Conservation (phyloP, 2,113 vertebrate species). For the Astatotilapia flaviijosephi region DNA sequence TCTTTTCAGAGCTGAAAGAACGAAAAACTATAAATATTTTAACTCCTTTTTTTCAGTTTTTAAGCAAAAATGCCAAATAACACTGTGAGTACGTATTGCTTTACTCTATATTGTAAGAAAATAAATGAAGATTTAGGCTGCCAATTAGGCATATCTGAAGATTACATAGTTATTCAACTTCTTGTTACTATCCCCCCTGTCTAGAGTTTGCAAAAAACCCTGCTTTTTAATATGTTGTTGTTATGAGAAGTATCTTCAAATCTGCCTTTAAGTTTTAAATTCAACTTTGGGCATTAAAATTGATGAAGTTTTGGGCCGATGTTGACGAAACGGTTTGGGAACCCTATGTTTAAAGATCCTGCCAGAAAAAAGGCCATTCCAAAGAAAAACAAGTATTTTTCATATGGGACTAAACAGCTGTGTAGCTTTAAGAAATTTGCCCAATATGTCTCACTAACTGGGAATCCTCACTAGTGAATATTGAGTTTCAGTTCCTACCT, state of each 20-base stretch:
- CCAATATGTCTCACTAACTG: neutral
- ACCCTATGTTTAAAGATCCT: neutral
- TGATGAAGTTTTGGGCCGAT: neutral
- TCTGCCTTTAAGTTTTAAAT: too few relatives aligned
- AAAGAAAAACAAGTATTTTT: neutral
- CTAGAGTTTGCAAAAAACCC: too few relatives aligned
- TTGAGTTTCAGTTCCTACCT: neutral
- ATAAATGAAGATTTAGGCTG: neutral
- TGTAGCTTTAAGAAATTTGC: neutral
- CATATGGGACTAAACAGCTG: neutral
- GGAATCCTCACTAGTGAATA: neutral
- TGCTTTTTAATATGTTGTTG: too few relatives aligned
- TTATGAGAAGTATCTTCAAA: too few relatives aligned
- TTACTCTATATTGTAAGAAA: neutral
- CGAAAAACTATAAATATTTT: neutral
- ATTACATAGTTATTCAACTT: neutral
- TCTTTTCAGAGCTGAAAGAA: neutral
- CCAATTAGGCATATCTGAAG: neutral
- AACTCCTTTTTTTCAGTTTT: fast-evolving
- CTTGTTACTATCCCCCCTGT: neutral
- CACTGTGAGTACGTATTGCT: neutral
- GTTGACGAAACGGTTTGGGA: neutral
- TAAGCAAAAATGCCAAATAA: neutral
- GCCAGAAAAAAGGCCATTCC: neutral
- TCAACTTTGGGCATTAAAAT: too few relatives aligned